Evolutionary conservation across 23 tunicate genomes (phyloP).

Genomic region (Ascidia mentula): DNA sequence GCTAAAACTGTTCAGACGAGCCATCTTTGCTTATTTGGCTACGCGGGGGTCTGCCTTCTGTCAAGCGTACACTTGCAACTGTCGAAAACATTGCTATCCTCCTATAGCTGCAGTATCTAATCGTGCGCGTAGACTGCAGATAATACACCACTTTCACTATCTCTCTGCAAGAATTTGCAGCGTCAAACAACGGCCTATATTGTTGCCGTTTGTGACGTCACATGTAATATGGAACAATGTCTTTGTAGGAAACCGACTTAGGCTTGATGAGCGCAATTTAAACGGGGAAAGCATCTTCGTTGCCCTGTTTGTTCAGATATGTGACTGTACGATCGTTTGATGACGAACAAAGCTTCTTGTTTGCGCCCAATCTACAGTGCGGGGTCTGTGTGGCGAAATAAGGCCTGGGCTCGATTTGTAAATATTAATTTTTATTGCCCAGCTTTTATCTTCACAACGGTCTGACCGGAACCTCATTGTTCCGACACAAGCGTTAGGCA

Average conservation of each 20-base stretch:
- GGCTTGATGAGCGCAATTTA: too few relatives aligned
- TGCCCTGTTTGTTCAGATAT: neutral
- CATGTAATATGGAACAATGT: neutral
- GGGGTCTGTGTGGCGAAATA: neutral
- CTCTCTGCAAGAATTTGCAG: neutral
- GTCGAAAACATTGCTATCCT: slow-evolving; percentile 7
- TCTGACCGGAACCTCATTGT: slow-evolving; percentile 2
- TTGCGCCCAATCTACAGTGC: neutral
- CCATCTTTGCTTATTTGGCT: too few relatives aligned
- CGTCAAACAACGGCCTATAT: neutral
- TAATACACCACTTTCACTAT: neutral
- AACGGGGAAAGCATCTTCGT: too few relatives aligned
- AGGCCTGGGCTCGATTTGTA: slow-evolving; percentile 3
- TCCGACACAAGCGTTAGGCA: neutral
- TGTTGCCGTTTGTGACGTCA: neutral
- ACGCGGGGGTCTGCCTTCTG: neutral
- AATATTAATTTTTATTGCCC: neutral
- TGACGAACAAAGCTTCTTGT: slow-evolving; percentile 8
- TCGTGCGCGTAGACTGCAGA: neutral
- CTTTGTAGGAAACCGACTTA: neutral
- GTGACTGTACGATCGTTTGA: neutral
- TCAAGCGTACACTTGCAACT: neutral
- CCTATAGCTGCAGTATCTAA: neutral
- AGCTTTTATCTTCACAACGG: slow-evolving; percentile 8
- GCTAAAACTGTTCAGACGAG: too few relatives aligned